Evolutionary conservation across 1,140 invertebrate species (phyloP).

Genomic region (Drosophila nigrodunni): DNA sequence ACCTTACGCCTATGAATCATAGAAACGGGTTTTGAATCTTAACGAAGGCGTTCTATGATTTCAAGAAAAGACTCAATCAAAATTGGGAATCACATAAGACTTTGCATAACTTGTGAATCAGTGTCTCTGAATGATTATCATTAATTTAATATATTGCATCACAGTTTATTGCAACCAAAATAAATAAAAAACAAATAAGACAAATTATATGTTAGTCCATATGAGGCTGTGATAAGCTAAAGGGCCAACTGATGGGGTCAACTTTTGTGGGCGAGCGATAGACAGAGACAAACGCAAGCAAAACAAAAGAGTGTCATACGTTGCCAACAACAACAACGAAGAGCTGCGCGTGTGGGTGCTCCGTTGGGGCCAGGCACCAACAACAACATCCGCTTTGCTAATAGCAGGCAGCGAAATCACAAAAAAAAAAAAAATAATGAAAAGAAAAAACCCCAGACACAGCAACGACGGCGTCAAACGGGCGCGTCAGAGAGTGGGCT

Average conservation of each 20-base stretch:
- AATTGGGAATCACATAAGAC: conserved; percentile 1
- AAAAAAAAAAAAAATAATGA: conserved; percentile 33
- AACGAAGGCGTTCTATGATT: background rate
- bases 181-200: background rate
- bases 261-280: conserved; percentile 61
- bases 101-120: background rate
- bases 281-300: conserved; percentile 20
- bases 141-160: conserved; percentile 8
- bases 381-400: conserved; percentile 79
- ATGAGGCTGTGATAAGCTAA: conserved; percentile 52
- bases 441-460: conserved; percentile 49
- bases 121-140: background rate
- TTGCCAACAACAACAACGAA: conserved; percentile 57
- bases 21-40: conserved; percentile 5
- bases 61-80: background rate
- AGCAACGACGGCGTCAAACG: conserved; percentile 52
- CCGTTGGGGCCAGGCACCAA: conserved; percentile 33
- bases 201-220: background rate
- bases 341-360: conserved; percentile 64
- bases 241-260: conserved; percentile 55
- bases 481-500: conserved; percentile 73
- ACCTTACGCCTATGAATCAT: conserved; percentile 5
- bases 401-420: conserved; percentile 60
- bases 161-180: background rate
- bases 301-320: conserved; percentile 62